phyloP scores from a whole-genome alignment of 2,113 vertebrate genomes.

The Capricornis sumatraensis region DNA sequence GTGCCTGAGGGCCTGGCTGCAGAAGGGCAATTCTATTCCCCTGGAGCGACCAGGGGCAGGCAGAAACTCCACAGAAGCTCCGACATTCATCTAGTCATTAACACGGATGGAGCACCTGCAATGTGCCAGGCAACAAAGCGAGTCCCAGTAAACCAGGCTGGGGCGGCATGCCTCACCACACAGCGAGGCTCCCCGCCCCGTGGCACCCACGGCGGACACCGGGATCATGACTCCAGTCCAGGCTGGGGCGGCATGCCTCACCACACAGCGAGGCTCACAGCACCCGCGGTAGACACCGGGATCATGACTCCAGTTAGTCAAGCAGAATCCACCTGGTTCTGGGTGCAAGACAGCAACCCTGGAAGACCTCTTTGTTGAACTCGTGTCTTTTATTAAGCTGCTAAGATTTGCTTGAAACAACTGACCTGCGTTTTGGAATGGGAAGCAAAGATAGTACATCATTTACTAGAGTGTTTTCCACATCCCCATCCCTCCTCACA shows the following conservation, averaged over 20 bases:
- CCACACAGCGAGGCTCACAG: background rate
- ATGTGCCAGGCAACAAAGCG: background rate
- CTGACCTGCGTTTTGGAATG: background rate
- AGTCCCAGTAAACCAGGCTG: background rate
- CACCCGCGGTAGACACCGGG: fast-evolving
- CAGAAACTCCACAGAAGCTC: background rate
- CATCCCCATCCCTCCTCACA: background rate
- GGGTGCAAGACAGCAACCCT: background rate
- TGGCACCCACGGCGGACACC: too few species aligned
- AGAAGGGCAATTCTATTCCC: background rate
- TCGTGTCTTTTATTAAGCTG: background rate
- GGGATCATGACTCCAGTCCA: background rate
- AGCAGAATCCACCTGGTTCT: background rate
- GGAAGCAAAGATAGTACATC: background rate
- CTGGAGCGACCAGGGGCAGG: background rate
- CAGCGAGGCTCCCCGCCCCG: too few species aligned
- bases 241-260: background rate
- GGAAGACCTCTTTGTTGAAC: too few species aligned
- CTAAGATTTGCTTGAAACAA: background rate
- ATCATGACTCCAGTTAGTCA: background rate
- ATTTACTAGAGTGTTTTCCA: background rate
- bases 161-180: too few species aligned
- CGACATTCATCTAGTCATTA: background rate
- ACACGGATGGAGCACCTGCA: background rate
- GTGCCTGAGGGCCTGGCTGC: background rate